Evolutionary conservation across 1,140 invertebrate genomes (phyloP).

Genomic region (Drosophila sulfurigaster): DNA sequence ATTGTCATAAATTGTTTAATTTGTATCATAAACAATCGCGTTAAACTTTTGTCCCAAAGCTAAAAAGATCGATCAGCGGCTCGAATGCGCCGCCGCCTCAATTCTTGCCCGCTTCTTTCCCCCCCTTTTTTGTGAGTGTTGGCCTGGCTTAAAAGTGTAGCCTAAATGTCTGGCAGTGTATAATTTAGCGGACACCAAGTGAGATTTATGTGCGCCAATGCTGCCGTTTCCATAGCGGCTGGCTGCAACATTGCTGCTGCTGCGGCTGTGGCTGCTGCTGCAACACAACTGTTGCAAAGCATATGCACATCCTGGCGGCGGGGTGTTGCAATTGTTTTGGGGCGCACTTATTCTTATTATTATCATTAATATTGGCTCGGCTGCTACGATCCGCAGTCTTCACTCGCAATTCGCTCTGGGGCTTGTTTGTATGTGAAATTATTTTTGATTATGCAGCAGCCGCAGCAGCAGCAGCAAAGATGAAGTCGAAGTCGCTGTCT

Average conservation of each 20-base stretch:
- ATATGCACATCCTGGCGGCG: slow-evolving; percentile 59
- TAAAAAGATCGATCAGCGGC: slow-evolving; percentile 84
- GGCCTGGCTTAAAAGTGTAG: slow-evolving; percentile 74
- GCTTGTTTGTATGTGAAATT: slow-evolving; percentile 83
- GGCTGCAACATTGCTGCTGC: slow-evolving; percentile 20
- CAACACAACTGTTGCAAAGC: slow-evolving; percentile 39
- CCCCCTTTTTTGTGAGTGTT: neutral
- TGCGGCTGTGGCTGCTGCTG: slow-evolving; percentile 27
- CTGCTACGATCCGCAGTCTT: slow-evolving; percentile 59
- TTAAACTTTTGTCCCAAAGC: slow-evolving; percentile 85
- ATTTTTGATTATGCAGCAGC: slow-evolving; percentile 82
- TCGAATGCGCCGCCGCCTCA: slow-evolving; percentile 15
- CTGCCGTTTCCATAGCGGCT: slow-evolving; percentile 54
- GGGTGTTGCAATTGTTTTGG: slow-evolving; percentile 74
- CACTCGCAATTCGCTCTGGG: slow-evolving; percentile 55
- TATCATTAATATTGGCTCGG: slow-evolving; percentile 77
- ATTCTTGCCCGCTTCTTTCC: slow-evolving; percentile 19
- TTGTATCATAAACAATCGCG: slow-evolving; percentile 85
- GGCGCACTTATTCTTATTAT: slow-evolving; percentile 82
- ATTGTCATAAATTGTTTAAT: slow-evolving; percentile 85
- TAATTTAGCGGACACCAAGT: slow-evolving; percentile 85
- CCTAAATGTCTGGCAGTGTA: slow-evolving; percentile 84
- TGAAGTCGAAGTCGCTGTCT: slow-evolving; percentile 37
- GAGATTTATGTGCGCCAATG: slow-evolving; percentile 85
- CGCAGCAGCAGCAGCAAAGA: slow-evolving; percentile 15